Conservation (phyloP, 2,888 invertebrate genomes). For the Pyrrhia umbra region DNA sequence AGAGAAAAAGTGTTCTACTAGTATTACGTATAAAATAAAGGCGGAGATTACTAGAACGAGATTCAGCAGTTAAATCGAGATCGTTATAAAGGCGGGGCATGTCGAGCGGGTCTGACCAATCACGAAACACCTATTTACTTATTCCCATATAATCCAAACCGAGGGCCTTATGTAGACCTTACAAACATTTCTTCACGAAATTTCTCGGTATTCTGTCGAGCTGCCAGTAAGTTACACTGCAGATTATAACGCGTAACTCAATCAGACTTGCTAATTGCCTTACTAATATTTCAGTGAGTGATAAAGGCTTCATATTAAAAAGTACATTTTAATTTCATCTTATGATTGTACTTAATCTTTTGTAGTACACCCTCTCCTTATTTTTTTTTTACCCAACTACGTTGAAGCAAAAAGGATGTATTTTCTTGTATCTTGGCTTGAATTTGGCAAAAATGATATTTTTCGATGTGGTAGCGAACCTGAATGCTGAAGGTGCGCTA, state of each 20-base stretch:
- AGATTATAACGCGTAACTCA: neutral
- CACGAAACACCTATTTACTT: slow-evolving; percentile 75
- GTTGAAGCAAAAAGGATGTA: too few relatives aligned
- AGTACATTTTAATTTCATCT: too few relatives aligned
- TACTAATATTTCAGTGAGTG: neutral
- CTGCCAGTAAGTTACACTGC: neutral
- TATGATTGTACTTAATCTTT: too few relatives aligned
- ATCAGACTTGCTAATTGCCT: neutral
- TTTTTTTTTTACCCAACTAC: too few relatives aligned
- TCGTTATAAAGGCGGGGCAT: slow-evolving; percentile 84
- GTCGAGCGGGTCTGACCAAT: slow-evolving; percentile 73
- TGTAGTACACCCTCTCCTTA: too few relatives aligned
- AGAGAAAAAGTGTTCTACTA: neutral
- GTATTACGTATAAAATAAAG: slow-evolving; percentile 49
- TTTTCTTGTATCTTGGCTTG: too few relatives aligned
- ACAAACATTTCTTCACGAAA: slow-evolving; percentile 65
- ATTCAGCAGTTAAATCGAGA: slow-evolving; percentile 76
- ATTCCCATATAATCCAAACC: slow-evolving; percentile 70
- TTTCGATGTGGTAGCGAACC: too few relatives aligned
- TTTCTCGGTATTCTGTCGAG: slow-evolving; percentile 10
- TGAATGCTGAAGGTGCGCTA: too few relatives aligned
- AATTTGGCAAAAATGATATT: too few relatives aligned
- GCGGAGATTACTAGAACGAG: slow-evolving; percentile 56
- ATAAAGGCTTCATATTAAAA: neutral
- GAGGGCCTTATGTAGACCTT: slow-evolving; percentile 63